Percentiles rank a stretch among this genome's conserved stretches.
Evolutionary conservation across 2,888 invertebrate genomes (phyloP).

Genomic region (Torymus aiolomorphi): DNA sequence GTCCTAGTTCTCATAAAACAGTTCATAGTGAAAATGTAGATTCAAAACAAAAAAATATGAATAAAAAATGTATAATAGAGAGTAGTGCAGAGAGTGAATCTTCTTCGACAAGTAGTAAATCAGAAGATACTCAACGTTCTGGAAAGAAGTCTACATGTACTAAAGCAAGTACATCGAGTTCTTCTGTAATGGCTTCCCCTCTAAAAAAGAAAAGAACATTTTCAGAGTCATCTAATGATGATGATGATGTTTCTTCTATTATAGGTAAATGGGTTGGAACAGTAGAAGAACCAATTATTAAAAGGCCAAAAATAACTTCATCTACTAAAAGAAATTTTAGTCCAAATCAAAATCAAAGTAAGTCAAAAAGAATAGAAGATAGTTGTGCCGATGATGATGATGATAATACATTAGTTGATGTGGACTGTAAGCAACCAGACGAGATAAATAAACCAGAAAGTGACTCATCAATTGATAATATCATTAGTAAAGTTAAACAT

Average conservation of each 20-base stretch:
- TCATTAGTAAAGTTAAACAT: constrained; percentile 26
- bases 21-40: neutral
- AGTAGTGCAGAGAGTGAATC: constrained; percentile 28
- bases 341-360: neutral
- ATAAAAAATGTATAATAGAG: constrained; percentile 5
- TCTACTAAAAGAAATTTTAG: neutral
- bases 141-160: neutral
- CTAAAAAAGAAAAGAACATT: constrained; percentile 47
- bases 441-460: neutral
- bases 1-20: neutral
- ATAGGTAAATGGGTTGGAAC: constrained; percentile 43
- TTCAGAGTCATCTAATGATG: constrained; percentile 53
- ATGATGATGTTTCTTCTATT: constrained; percentile 43
- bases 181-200: constrained; percentile 23
- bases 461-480: constrained; percentile 34
- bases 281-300: constrained; percentile 11
- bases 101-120: neutral
- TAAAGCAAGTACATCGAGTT: constrained; percentile 22
- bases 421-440: neutral
- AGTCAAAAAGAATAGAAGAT: neutral
- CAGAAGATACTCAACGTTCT: neutral
- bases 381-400: neutral
- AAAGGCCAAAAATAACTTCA: constrained; percentile 34
- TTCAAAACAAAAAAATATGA: neutral
- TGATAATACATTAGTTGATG: constrained; percentile 24